Percentiles rank a stretch among this genome's conserved stretches.
Evolutionary conservation across 2,888 invertebrate species (phyloP).

Genomic region (Eupithecia insigniata): DNA sequence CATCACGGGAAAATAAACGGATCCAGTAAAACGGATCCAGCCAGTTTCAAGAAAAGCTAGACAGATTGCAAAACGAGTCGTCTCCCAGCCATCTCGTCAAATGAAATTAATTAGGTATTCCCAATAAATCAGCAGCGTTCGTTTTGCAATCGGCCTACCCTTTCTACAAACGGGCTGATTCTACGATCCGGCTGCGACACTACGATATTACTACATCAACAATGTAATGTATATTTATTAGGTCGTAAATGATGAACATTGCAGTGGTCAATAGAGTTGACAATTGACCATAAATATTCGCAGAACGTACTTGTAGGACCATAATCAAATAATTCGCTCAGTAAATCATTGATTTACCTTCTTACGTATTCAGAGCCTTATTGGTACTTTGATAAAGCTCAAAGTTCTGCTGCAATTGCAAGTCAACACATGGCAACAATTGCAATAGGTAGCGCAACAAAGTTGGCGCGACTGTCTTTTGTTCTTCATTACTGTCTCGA

Average conservation of each 20-base stretch:
- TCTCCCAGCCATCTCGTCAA: neutral
- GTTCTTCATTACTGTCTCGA: neutral
- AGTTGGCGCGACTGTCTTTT: neutral
- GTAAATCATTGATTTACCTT: conserved; percentile 7
- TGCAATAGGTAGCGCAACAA: neutral
- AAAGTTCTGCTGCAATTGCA: conserved; percentile 7
- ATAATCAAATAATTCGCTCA: conserved; percentile 9
- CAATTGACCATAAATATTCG: conserved; percentile 3
- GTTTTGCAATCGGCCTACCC: neutral
- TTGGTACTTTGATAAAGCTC: neutral
- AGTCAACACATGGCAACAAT: conserved; percentile 20
- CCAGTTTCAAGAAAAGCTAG: too few relatives aligned
- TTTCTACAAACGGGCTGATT: neutral
- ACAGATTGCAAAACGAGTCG: neutral
- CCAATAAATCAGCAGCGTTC: neutral
- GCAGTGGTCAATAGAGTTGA: conserved; percentile 1
- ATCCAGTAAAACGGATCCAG: too few relatives aligned
- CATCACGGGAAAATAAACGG: too few relatives aligned
- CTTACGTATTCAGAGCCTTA: neutral
- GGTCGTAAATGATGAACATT: neutral
- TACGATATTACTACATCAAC: conserved; percentile 1
- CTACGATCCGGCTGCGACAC: neutral
- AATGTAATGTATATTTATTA: neutral
- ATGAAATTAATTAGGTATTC: neutral
- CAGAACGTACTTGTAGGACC: neutral